phyloP scores from a whole-genome alignment of 2,113 vertebrate species.

The Tychaedon coryphoeus region DNA sequence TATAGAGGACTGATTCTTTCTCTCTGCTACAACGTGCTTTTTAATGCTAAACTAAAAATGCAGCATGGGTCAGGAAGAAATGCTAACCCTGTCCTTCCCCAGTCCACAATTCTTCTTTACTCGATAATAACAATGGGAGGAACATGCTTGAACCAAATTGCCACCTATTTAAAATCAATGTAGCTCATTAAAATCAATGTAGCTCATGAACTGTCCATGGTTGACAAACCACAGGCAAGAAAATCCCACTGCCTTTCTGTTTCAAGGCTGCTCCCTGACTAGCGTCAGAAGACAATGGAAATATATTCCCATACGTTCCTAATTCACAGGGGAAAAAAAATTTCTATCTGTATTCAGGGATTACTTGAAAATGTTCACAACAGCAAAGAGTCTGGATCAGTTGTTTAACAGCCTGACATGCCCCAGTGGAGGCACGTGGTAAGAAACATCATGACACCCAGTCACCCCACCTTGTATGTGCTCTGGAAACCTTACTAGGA shows the following conservation, averaged over 20 bases:
- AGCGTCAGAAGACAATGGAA: not conserved
- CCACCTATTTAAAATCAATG: not conserved
- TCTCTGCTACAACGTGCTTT: not conserved
- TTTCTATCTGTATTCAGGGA: not conserved
- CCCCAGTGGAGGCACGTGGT: not conserved
- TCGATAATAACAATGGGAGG: not conserved
- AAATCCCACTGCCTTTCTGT: not conserved
- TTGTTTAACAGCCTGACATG: not conserved
- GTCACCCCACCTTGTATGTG: not conserved
- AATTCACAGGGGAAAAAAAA: not conserved
- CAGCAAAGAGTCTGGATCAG: not conserved
- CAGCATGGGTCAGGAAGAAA: not conserved
- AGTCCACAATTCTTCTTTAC: not conserved
- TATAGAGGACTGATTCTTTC: not conserved
- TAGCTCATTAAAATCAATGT: not conserved
- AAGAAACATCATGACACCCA: not conserved
- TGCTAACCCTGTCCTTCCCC: not conserved
- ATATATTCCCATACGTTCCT: not conserved
- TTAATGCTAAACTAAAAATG: not conserved
- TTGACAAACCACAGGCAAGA: not conserved
- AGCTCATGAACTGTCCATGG: not conserved
- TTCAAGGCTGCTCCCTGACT: not conserved
- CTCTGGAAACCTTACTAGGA: not conserved
- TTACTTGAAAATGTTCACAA: not conserved
- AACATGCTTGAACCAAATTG: not conserved